Conservation (phyloP, 2,888 invertebrate genomes). For the Stictocephala bisonia region DNA sequence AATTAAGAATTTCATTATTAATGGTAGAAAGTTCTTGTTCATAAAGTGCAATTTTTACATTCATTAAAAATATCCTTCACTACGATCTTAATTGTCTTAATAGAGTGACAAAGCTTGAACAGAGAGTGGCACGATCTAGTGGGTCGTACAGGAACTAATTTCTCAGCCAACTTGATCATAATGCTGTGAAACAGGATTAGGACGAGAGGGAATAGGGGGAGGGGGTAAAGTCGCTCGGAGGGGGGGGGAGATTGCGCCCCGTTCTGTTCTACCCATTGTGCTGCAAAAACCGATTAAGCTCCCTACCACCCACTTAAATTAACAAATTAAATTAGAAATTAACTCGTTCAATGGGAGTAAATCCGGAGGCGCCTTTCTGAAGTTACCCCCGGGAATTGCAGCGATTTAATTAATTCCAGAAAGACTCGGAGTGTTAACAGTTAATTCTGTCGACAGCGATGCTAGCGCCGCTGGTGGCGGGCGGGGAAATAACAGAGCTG, state of each 20-base stretch:
- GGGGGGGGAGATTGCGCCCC: constrained; percentile 44
- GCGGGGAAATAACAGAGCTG: constrained; percentile 20
- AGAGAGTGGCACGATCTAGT: neutral
- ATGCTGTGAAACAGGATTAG: constrained; percentile 43
- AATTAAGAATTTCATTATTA: no score
- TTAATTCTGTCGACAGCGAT: constrained; percentile 24
- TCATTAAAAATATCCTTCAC: no score
- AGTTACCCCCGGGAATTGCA: constrained; percentile 44
- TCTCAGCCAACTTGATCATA: constrained; percentile 42
- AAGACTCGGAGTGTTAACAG: constrained; percentile 44
- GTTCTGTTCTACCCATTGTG: constrained; percentile 40
- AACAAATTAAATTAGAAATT: constrained; percentile 69
- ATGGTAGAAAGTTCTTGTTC: no score
- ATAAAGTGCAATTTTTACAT: no score
- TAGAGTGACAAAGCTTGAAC: no score
- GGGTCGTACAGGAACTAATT: constrained; percentile 33
- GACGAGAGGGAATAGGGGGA: constrained; percentile 4
- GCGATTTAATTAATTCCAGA: constrained; percentile 48
- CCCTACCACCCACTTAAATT: constrained; percentile 67
- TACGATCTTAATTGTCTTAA: no score
- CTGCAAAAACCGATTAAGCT: constrained; percentile 50
- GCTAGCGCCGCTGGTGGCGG: constrained; percentile 4
- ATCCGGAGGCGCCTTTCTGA: constrained; percentile 47
- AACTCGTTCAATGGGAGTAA: constrained; percentile 64
- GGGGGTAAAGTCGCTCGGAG: neutral